Evolutionary conservation across 2,888 invertebrate genomes (phyloP), one percentile per base, ranked within the genome.

Genomic region (Aporophyla nigra): DNA sequence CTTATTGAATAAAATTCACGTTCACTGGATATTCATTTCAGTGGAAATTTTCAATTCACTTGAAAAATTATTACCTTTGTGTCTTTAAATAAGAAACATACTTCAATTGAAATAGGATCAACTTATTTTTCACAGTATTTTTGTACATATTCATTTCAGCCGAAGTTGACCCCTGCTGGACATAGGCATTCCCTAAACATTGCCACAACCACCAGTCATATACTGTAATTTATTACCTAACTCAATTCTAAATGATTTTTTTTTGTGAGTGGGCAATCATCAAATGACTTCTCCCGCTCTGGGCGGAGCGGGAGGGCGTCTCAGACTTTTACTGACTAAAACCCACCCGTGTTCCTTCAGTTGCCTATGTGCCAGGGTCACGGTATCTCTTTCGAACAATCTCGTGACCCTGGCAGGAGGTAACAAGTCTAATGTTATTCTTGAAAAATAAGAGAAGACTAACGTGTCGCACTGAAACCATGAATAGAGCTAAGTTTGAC

Each of bases 401-500:
- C n/a, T n/a, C n/a, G n/a, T n/a, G n/a, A n/a, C n/a, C n/a, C n/a
- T n/a, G n/a, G n/a, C n/a, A n/a, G n/a, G 12, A 19, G 5, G 27
- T 2, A 14, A 14, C 5, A 40, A 62, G 2, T 43, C 1, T 1
- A 1, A 58, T 14, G 0, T 43, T 19, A 21, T 10, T 10, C 7
- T 43, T 40, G 14, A 46, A 53, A 71, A 65, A 63, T 51, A 61
- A 21, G 9, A 24, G 46, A 49, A 46, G 2, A 24, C 43, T 77
- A 63, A 67, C 58, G 24, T 74, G 27, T 71, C 63, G 59, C 6
- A 66, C 54, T 72, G 46, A n/a, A 71, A 53, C 59, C 27, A 49
- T 79, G 59, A 84, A 74, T 71, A 68, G 40, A 58, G 16, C 21
- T 66, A 70, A 80, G 69, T 82, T 84, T 80, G 27, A 67, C 46